These are phyloP conservation scores for Syngnathus floridae DNA, from an alignment of 2,113 vertebrate species.

Conservation along the genomic window DNA sequence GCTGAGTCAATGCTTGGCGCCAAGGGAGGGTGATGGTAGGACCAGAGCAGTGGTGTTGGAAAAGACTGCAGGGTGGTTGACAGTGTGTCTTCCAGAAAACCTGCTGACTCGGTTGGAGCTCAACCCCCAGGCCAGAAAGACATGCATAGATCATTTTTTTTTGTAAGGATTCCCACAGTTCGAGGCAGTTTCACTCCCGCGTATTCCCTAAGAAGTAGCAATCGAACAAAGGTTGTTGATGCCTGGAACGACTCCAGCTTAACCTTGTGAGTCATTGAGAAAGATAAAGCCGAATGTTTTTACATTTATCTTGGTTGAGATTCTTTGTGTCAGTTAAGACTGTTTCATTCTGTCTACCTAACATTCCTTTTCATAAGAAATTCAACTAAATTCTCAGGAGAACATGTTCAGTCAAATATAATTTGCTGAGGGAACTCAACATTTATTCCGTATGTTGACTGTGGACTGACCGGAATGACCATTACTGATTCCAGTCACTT, in stretches of 20 bases:
- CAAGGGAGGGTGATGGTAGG: background rate
- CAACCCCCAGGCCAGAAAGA: background rate
- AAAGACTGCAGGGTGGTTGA: background rate
- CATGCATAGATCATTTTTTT: background rate
- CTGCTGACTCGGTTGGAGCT: background rate
- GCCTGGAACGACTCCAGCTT: background rate
- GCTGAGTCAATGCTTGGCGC: background rate
- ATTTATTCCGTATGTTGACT: background rate
- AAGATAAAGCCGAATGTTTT: too few species aligned
- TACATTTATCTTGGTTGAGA: background rate
- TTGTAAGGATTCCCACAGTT: background rate
- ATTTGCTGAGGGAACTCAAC: background rate
- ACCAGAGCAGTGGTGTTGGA: background rate
- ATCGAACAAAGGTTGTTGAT: background rate
- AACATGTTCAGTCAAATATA: background rate
- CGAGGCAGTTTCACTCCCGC: background rate
- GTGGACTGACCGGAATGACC: background rate
- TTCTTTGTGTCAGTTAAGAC: background rate
- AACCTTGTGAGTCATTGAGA: background rate
- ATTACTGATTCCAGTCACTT: constrained; percentile 15
- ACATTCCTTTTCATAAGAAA: background rate
- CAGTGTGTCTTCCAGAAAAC: background rate
- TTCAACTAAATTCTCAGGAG: background rate
- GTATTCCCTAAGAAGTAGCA: background rate
- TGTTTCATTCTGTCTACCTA: too few species aligned